These are phyloP conservation scores for Spilarctia lutea DNA, from an alignment of 2,888 invertebrate species.

Conservation along the genomic window DNA sequence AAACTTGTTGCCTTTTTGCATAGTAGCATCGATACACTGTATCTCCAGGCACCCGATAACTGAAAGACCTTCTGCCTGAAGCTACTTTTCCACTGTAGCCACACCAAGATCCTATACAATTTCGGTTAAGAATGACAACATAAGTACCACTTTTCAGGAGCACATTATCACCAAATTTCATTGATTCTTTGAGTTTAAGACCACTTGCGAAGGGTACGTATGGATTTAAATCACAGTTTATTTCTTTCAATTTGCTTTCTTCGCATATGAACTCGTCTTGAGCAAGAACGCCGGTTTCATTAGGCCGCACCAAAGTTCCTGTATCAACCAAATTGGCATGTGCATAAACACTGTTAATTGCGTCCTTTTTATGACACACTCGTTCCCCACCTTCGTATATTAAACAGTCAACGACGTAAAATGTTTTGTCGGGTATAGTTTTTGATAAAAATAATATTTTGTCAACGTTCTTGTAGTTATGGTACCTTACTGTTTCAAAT, in stretches of 20 bases:
- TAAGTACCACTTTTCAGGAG: conserved; percentile 67
- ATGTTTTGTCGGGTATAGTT: conserved; percentile 66
- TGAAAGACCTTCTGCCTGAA: conserved; percentile 56
- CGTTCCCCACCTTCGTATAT: conserved; percentile 71
- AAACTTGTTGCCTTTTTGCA: conserved; percentile 75
- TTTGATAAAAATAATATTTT: conserved; percentile 71
- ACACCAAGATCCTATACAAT: conserved; percentile 70
- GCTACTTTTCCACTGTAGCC: conserved; percentile 66
- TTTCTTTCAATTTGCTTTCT: conserved; percentile 56
- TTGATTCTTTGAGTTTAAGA: conserved; percentile 60
- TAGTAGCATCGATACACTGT: conserved; percentile 73
- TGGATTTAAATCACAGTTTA: conserved; percentile 72
- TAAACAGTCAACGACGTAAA: conserved; percentile 77
- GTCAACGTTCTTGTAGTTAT: conserved; percentile 73
- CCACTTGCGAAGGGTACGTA: conserved; percentile 66
- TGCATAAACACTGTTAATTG: conserved; percentile 57
- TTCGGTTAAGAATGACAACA: conserved; percentile 61
- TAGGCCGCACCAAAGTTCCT: conserved; percentile 69
- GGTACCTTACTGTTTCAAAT: conserved; percentile 71
- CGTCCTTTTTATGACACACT: conserved; percentile 72
- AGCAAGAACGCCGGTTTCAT: conserved; percentile 67
- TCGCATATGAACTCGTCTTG: conserved; percentile 80
- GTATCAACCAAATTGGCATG: conserved; percentile 69
- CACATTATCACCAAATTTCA: conserved; percentile 59
- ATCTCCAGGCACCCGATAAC: conserved; percentile 69